Evolutionary conservation across 2,113 vertebrate genomes (phyloP).

Genomic region (Desmodus rotundus): DNA sequence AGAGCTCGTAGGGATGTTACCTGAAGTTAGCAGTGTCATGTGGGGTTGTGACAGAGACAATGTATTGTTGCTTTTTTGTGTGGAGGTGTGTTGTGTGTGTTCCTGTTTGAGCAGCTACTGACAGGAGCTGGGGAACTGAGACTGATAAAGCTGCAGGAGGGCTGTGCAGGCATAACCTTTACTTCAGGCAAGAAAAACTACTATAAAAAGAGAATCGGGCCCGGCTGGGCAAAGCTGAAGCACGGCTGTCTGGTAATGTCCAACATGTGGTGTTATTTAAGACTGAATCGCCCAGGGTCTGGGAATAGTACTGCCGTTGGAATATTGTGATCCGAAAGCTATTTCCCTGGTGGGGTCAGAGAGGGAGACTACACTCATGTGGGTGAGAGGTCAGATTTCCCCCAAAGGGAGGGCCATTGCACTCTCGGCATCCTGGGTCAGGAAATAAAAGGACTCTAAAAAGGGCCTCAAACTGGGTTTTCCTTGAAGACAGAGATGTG

Average conservation of each 20-base stretch:
- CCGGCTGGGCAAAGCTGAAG: constrained; percentile 20
- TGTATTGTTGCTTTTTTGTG: background rate
- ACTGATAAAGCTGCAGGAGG: constrained; percentile 67
- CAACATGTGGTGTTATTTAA: constrained; percentile 69
- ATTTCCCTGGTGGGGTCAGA: constrained; percentile 23
- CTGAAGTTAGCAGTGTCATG: background rate
- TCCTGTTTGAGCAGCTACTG: constrained; percentile 64
- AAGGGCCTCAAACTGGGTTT: background rate
- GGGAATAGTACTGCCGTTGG: background rate
- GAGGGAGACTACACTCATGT: constrained; percentile 22
- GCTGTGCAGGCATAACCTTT: constrained; percentile 58
- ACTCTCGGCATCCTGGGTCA: background rate
- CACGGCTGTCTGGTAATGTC: constrained; percentile 18
- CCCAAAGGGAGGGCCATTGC: background rate
- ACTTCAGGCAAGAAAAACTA: constrained; percentile 43
- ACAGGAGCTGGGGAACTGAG: constrained; percentile 54
- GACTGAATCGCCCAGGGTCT: constrained; percentile 1
- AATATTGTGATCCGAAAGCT: background rate
- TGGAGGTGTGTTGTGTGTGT: constrained; percentile 48
- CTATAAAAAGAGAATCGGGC: constrained; percentile 27
- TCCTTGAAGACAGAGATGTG: background rate
- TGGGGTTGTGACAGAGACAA: background rate
- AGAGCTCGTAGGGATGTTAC: background rate
- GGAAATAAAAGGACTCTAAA: background rate
- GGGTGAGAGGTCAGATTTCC: constrained; percentile 16